phyloP scores from a whole-genome alignment of 2,113 vertebrate genomes.

The Sprattus sprattus region DNA sequence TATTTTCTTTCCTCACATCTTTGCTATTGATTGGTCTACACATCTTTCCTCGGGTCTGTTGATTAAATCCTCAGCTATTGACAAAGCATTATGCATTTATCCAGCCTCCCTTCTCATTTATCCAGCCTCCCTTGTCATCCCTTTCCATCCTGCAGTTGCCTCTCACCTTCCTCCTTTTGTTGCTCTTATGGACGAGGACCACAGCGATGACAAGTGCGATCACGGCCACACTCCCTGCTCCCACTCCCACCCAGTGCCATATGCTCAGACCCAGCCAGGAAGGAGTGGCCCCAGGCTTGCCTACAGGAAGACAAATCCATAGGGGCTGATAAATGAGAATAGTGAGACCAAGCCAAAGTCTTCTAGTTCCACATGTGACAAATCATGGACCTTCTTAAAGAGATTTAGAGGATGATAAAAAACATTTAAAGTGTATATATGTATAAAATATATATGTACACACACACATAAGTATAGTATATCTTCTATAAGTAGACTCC shows the following conservation, averaged over 20 bases:
- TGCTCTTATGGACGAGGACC: conserved; percentile 41
- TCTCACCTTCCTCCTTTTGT: conserved; percentile 61
- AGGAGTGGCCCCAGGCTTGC: neutral
- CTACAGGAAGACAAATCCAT: neutral
- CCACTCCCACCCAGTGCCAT: conserved; percentile 62
- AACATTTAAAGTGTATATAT: too few relatives aligned
- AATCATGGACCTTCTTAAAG: too few relatives aligned
- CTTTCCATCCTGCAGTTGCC: neutral
- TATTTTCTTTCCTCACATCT: neutral
- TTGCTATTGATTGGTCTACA: neutral
- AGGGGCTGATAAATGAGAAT: neutral
- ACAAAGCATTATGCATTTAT: too few relatives aligned
- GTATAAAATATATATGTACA: too few relatives aligned
- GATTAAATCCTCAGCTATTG: too few relatives aligned
- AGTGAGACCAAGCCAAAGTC: too few relatives aligned
- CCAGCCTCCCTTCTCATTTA: too few relatives aligned
- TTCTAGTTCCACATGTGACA: too few relatives aligned
- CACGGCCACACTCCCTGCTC: conserved; percentile 47
- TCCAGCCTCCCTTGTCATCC: neutral
- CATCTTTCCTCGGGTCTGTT: neutral
- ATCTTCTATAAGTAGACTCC: too few relatives aligned
- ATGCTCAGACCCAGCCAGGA: conserved; percentile 33
- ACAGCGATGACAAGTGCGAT: conserved; percentile 44
- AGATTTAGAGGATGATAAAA: too few relatives aligned
- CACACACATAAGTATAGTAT: too few relatives aligned